Base-by-base conservation (phyloP, 2,797 vertebrate species). In the Epinephelus awoara region DNA sequence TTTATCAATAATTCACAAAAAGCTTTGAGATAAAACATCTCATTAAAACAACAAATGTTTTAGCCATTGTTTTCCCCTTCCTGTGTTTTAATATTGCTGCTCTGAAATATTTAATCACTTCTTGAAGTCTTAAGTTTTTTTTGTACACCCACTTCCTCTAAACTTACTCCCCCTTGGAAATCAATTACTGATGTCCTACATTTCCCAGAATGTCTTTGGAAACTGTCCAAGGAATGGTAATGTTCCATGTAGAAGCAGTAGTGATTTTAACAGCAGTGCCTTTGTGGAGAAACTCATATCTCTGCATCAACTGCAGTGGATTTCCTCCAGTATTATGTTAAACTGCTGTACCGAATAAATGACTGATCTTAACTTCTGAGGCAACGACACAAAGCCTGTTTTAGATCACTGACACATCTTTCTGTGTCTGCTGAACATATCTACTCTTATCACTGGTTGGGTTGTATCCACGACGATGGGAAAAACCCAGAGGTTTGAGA, bases 151-250 rank as follows among this genome's bases (percentile, higher is more conserved):
- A 27, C 21, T 67, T 38, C 57, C 25, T 54, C n/a, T 27, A 15
- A 54, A 75, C 15, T 21, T 51, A 12, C 42, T 3, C 1, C 62
- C 46, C 12, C 18, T 9, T 73, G n/a, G 71, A 55, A 77, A 79
- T 72, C 21, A 71, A 64, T 85, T 66, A 63, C 8, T 50, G 38
- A 54, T 6, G 1, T 25, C 44, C 50, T 52, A 62, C 8, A 49
- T 69, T 86, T 79, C 68, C 69, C 71, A 75, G 46, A 72, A 70
- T 80, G 23, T 14, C 18, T 42, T 27, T 74, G 67, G 61, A 75
- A 23, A 65, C n/a, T 17, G 12, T 67, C 50, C 59, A 82, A 71
- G 25, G 19, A 55, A 66, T 21, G 46, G 14, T 54, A 1, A 57
- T 57, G 61, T 82, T 50, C 62, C 46, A 67, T 58, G 59, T 50